A percentile compares a stretch with the other conserved stretches of the same genome.
phyloP scores from a whole-genome alignment of 92 coral and sea anemone genomes.

The Zoanthus gigantus region DNA sequence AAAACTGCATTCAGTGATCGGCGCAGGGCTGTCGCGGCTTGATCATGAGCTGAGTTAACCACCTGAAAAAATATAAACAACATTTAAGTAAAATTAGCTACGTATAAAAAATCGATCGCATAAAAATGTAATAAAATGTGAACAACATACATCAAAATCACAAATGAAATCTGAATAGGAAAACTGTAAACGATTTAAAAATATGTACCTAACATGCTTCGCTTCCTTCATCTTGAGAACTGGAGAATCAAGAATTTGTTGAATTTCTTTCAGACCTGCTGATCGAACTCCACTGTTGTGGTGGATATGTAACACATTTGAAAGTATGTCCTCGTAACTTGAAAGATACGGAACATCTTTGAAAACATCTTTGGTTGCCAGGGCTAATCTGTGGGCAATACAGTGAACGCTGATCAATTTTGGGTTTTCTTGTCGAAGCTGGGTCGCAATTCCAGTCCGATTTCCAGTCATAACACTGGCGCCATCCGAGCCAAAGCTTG shows the following conservation, averaged over 20 bases:
- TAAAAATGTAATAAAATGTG: background rate
- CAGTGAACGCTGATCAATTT: constrained; percentile 42
- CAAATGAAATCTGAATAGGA: too few species aligned
- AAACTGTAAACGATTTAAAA: too few species aligned
- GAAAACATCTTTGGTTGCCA: constrained; percentile 41
- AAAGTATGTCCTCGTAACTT: constrained; percentile 27
- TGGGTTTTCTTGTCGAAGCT: constrained; percentile 45
- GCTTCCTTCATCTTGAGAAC: constrained; percentile 44
- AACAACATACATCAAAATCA: too few species aligned
- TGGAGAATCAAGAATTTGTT: constrained; percentile 24
- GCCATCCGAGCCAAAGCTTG: constrained; percentile 57
- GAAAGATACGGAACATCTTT: constrained; percentile 19
- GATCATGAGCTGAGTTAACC: constrained; percentile 45
- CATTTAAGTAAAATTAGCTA: background rate
- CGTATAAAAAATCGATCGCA: background rate
- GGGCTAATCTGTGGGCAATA: constrained; percentile 45
- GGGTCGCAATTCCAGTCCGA: constrained; percentile 42
- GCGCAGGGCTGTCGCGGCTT: constrained; percentile 33
- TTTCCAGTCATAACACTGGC: constrained; percentile 59
- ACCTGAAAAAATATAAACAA: background rate
- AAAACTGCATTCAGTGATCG: constrained; percentile 45
- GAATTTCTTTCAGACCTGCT: constrained; percentile 40
- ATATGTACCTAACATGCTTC: constrained; percentile 1
- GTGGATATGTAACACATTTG: constrained; percentile 40
- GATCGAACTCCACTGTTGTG: constrained; percentile 16